Evolutionary conservation across 2,888 invertebrate genomes (phyloP), one percentile per base, ranked within the genome.

Genomic region (Auanema freiburgensis): DNA sequence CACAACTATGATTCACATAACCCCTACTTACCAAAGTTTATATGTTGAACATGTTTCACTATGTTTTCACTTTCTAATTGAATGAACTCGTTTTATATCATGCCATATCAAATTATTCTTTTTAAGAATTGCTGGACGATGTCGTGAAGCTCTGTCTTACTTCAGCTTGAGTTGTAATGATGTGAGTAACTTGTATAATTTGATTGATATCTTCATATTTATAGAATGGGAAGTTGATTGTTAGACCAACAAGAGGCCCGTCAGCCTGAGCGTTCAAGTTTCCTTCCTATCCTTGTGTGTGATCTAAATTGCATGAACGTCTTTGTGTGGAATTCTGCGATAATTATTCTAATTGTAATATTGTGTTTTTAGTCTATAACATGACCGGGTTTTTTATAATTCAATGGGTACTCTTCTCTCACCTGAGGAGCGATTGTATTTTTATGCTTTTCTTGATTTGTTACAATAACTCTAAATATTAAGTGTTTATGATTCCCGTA

Each of bases 151-250:
- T 4, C 68, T 80, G n/a, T 67, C 71, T 43, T 76, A 75, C 59
- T 80, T 80, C 71, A 79, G 77, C 55, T 69, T 80, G 50, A 80
- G 80, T 56, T 80, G 80, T 67, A 80, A 80, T 66, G 79, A 81
- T 61, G 79, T 62, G 25, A 16, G 62, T 56, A 54, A 52, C 52
- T n/a, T 18, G 16, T n/a, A 21, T 52, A 52, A 16, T n/a, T n/a
- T n/a, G 18, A 24, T 18, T 52, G 24, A 52, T 52, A 52, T 41
- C 53, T 24, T 8, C 12, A 10, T 40, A 14, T 24, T 65, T 71
- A 43, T 65, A 71, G 67, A 75, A 70, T 43, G 75, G 75, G 12
- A 75, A 75, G 53, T 57, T 75, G 58, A 72, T 75, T 42, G 72
- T 75, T 52, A 75, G 71, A 51, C 71, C 71, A 51, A 68, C 75